phyloP scores from a whole-genome alignment of 2,113 vertebrate species.

The Seriola quinqueradiata region DNA sequence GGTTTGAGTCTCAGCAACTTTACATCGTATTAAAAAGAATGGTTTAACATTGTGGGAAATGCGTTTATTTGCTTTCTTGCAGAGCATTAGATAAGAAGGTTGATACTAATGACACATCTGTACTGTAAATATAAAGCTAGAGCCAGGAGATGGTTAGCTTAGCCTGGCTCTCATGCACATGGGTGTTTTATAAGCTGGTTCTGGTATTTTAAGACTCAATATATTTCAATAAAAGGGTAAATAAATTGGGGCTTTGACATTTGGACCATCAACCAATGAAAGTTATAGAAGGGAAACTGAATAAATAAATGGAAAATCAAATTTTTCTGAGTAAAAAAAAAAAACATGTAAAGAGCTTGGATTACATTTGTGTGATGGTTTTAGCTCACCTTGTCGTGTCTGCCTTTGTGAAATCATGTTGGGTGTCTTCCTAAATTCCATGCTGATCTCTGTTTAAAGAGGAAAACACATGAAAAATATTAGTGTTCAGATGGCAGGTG shows the following conservation, averaged over 20 bases:
- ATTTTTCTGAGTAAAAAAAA: not conserved
- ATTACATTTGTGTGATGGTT: not conserved
- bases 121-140: not conserved
- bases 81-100: not conserved
- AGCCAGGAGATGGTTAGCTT: not conserved
- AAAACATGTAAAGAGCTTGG: not conserved
- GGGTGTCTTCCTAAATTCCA: not conserved
- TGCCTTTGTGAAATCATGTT: not conserved
- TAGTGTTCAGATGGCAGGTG: not conserved
- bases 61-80: not conserved
- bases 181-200: not conserved
- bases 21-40: not conserved
- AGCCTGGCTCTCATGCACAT: not conserved
- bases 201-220: not conserved
- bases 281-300: not conserved
- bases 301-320: not conserved
- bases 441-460: conserved; percentile 4
- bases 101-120: not conserved
- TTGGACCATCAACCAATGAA: not conserved
- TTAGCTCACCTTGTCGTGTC: not conserved
- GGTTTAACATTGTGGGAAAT: not conserved
- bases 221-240: not conserved
- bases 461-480: not conserved
- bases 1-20: not conserved
- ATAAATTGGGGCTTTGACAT: not conserved